Evolutionary conservation across 37 sponge, comb jelly and placozoan genomes (phyloP).

Genomic region (Crambe crambe): DNA sequence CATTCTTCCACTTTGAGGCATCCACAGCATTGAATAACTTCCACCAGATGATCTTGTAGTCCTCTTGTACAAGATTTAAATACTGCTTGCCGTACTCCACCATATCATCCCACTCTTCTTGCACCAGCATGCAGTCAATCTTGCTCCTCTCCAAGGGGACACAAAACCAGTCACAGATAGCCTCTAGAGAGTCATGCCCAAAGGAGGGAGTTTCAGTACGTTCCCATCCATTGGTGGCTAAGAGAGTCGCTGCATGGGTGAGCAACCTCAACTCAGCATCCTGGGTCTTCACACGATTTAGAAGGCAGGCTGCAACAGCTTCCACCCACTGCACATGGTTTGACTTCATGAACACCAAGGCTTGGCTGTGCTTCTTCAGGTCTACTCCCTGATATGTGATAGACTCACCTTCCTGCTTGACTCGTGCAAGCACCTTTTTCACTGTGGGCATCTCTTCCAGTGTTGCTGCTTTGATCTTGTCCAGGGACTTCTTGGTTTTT

Average conservation of each 20-base stretch:
- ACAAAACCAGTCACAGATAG: constrained; percentile 23
- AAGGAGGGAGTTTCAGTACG: constrained; percentile 25
- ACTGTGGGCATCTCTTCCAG: constrained; percentile 61
- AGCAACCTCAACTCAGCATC: constrained; percentile 27
- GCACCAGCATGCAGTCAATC: constrained; percentile 25
- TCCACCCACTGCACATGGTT: neutral
- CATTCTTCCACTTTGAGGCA: constrained; percentile 47
- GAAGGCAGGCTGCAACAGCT: neutral
- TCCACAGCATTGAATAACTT: constrained; percentile 66
- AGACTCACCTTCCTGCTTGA: constrained; percentile 34
- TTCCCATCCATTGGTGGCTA: constrained; percentile 83
- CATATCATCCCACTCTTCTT: constrained; percentile 79
- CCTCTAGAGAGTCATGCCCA: constrained; percentile 47
- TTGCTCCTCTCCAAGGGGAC: constrained; percentile 48
- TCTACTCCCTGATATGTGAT: neutral
- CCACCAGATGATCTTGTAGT: constrained; percentile 58
- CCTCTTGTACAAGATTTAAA: constrained; percentile 50
- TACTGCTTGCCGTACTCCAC: constrained; percentile 63
- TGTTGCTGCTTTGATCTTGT: constrained; percentile 25
- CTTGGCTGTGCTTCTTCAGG: neutral
- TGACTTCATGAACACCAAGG: neutral
- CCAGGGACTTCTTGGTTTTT: constrained; percentile 34
- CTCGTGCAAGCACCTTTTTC: constrained; percentile 57
- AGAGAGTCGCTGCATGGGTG: constrained; percentile 40
- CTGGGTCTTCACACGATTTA: constrained; percentile 56